Percentiles rank a stretch among this genome's conserved stretches.
Conservation (phyloP, 2,888 invertebrate species). For the Acanthacorydalis orientalis region DNA sequence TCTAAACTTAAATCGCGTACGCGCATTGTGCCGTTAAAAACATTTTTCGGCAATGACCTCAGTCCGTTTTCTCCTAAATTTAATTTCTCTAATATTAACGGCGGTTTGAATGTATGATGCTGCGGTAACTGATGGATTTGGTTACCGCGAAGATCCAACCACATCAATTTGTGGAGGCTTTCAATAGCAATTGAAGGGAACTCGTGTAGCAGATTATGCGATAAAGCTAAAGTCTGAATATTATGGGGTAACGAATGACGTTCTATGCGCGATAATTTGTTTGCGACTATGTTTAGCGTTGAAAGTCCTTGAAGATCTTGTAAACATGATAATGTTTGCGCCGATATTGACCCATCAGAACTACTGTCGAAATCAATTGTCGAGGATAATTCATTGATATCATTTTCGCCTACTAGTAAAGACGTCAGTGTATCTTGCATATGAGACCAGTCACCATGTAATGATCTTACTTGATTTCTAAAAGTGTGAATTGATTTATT, state of each 20-base stretch:
- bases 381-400: conserved; percentile 45
- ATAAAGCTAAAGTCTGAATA: conserved; percentile 52
- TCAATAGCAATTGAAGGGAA: conserved; percentile 48
- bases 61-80: conserved; percentile 75
- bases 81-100: conserved; percentile 49
- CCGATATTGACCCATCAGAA: neutral
- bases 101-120: conserved; percentile 24
- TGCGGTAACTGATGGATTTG: conserved; percentile 24
- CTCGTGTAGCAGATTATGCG: conserved; percentile 51
- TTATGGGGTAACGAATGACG: conserved; percentile 45
- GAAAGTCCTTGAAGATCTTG: conserved; percentile 1
- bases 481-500: conserved; percentile 15
- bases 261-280: conserved; percentile 46
- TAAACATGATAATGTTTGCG: neutral
- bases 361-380: neutral
- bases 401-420: conserved; percentile 66
- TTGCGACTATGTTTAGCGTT: conserved; percentile 46
- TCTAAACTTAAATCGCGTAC: conserved; percentile 68
- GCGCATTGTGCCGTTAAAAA: conserved; percentile 53
- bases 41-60: conserved; percentile 43
- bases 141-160: conserved; percentile 52
- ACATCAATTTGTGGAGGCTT: conserved; percentile 46
- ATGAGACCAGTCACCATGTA: conserved; percentile 64
- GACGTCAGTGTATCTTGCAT: conserved; percentile 59
- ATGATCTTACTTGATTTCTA: conserved; percentile 63